A percentile compares a stretch with the other conserved stretches of the same genome.
Conservation (phyloP, 2,797 vertebrate species). For the Danionella dracula region DNA sequence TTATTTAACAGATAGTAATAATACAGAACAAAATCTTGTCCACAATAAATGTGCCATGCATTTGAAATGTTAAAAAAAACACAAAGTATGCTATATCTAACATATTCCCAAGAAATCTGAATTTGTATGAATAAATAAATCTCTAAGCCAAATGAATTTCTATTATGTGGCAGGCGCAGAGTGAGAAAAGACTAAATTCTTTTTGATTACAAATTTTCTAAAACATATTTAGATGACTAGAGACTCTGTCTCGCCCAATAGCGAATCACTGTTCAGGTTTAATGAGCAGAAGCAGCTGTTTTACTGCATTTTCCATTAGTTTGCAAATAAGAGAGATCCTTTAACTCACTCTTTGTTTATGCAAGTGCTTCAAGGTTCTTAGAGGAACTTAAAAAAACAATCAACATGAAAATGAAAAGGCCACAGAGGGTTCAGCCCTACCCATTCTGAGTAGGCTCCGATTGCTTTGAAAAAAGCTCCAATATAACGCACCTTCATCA, state of each 20-base stretch:
- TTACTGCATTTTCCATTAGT: constrained; percentile 6
- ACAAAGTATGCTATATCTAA: no score
- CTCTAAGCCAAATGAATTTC: no score
- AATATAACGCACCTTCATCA: neutral
- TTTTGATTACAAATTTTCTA: neutral
- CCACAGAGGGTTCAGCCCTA: neutral
- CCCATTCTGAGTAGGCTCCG: neutral
- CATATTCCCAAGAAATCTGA: no score
- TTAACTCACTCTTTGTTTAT: neutral
- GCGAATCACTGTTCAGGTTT: neutral
- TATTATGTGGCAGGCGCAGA: neutral
- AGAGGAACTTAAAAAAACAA: neutral
- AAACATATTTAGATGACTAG: neutral
- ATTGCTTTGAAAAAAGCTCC: neutral
- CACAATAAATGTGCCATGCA: no score
- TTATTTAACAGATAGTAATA: no score
- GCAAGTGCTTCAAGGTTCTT: neutral
- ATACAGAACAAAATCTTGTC: no score
- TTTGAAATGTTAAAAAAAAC: no score
- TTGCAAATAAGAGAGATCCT: neutral
- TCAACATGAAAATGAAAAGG: neutral
- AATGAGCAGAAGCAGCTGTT: neutral
- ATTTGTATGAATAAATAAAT: no score
- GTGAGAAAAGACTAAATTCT: neutral
- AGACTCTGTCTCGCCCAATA: neutral